phyloP scores from a whole-genome alignment of 1,140 invertebrate genomes.

The Parasteatoda tepidariorum region DNA sequence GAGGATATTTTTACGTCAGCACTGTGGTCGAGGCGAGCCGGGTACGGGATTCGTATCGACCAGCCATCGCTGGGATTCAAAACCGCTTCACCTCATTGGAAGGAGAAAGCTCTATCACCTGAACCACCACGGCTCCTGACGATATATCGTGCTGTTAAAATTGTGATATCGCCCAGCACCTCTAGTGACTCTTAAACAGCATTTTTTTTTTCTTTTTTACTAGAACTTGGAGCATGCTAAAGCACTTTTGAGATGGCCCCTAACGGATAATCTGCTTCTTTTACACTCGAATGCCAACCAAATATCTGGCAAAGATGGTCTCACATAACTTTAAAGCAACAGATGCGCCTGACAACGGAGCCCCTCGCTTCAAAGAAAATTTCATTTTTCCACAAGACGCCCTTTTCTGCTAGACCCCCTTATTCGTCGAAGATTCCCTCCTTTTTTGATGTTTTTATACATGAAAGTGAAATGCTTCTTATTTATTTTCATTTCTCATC shows the following conservation, averaged over 20 bases:
- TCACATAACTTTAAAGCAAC: constrained; percentile 56
- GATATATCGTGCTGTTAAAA: too few species aligned
- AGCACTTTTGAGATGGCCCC: neutral
- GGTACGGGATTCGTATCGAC: too few species aligned
- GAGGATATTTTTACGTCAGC: too few species aligned
- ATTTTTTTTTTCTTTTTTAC: too few species aligned
- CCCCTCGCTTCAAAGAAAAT: constrained; percentile 1
- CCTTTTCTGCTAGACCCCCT: neutral
- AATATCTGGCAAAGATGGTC: constrained; percentile 58
- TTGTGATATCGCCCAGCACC: too few species aligned
- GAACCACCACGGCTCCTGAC: too few species aligned
- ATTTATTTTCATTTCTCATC: neutral
- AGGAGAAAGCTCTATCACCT: too few species aligned
- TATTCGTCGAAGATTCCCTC: neutral
- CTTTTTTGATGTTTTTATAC: constrained; percentile 1
- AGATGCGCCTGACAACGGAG: constrained; percentile 54
- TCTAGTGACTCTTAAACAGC: too few species aligned
- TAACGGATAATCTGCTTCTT: constrained; percentile 24
- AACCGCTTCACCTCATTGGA: too few species aligned
- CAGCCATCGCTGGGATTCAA: too few species aligned
- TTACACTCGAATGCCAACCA: constrained; percentile 59
- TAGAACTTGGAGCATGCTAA: too few species aligned
- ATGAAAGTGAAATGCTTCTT: neutral
- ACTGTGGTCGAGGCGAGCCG: too few species aligned
- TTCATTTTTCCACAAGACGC: constrained; percentile 43